Evolutionary conservation across 2,888 invertebrate genomes (phyloP).

Genomic region (Antheraea assamensis): DNA sequence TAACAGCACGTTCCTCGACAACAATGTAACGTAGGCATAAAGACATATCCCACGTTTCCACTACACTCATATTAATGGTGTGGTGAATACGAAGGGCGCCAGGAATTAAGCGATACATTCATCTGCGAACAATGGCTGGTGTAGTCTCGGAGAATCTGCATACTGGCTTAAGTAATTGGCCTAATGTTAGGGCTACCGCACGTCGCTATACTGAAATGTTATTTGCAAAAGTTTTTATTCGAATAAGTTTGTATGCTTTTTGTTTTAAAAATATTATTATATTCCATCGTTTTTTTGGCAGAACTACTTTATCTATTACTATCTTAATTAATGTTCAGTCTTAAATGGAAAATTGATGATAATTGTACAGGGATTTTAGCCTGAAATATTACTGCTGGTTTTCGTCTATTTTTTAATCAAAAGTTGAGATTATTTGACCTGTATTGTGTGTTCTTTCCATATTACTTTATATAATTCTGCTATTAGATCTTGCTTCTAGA

Average conservation of each 20-base stretch:
- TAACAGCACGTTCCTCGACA: constrained; percentile 13
- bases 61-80: constrained; percentile 33
- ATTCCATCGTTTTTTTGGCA: not conserved
- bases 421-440: too few species aligned
- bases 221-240: not conserved
- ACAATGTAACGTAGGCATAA: constrained; percentile 15
- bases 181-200: constrained; percentile 58
- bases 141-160: constrained; percentile 61
- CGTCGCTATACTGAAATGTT: not conserved
- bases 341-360: too few species aligned
- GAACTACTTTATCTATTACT: too few species aligned
- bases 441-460: too few species aligned
- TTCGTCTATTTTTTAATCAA: too few species aligned
- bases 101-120: constrained; percentile 62
- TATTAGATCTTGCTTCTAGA: too few species aligned
- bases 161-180: constrained; percentile 79
- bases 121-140: constrained; percentile 69
- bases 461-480: too few species aligned
- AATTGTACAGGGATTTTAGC: too few species aligned
- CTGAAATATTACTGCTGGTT: too few species aligned
- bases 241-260: not conserved
- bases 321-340: too few species aligned
- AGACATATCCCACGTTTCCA: constrained; percentile 20
- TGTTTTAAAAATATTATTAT: not conserved
- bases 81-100: constrained; percentile 50